These are phyloP conservation scores for Melitaea athalia DNA, from an alignment of 2,888 invertebrate species.

Conservation along the genomic window DNA sequence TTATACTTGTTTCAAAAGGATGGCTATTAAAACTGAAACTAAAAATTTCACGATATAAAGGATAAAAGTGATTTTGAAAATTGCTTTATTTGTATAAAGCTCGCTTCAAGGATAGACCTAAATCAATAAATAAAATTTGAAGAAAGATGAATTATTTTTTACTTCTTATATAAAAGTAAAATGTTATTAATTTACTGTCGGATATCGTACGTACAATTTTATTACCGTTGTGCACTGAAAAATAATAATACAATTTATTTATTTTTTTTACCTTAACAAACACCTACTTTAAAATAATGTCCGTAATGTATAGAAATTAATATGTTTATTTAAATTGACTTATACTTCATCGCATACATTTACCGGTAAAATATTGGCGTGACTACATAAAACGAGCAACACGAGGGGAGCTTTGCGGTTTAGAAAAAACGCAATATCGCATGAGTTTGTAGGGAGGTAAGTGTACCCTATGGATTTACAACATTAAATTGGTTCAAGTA, in stretches of 20 bases:
- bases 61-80: too few species aligned
- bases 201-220: too few species aligned
- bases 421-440: conserved; percentile 79
- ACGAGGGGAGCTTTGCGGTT: conserved; percentile 56
- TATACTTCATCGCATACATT: conserved; percentile 34
- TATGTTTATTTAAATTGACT: conserved; percentile 28
- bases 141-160: too few species aligned
- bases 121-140: too few species aligned
- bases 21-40: background rate
- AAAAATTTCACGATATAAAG: background rate
- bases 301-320: conserved; percentile 11
- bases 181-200: too few species aligned
- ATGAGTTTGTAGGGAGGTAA: conserved; percentile 76
- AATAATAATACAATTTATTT: too few species aligned
- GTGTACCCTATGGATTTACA: conserved; percentile 79
- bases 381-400: conserved; percentile 55
- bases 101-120: too few species aligned
- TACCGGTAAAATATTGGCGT: conserved; percentile 50
- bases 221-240: too few species aligned
- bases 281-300: background rate
- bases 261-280: too few species aligned
- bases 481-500: conserved; percentile 74
- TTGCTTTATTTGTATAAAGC: too few species aligned
- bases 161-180: too few species aligned
- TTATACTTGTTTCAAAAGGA: background rate